These are phyloP conservation scores for Alloscopus bannaensis DNA, from an alignment of 2,888 invertebrate species.

Conservation along the genomic window DNA sequence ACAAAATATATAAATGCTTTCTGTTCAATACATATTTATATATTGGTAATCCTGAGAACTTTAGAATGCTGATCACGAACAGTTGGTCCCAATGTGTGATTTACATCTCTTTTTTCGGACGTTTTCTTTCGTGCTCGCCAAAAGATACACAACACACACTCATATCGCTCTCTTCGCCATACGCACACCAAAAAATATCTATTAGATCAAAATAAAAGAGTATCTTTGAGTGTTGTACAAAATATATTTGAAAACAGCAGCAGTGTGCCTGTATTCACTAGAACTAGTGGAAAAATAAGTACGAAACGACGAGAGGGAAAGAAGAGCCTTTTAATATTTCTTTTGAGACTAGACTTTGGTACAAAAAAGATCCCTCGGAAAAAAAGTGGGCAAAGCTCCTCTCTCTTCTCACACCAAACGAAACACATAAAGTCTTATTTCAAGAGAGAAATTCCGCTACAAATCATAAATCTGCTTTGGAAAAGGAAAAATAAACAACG, in stretches of 20 bases:
- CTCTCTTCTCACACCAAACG: constrained; percentile 8
- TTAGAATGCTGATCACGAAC: constrained; percentile 8
- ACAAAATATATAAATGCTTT: not conserved
- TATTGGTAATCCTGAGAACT: constrained; percentile 5
- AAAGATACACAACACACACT: constrained; percentile 1
- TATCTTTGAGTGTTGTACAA: not conserved
- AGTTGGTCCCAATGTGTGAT: constrained; percentile 1
- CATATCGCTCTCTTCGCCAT: too few relatives aligned
- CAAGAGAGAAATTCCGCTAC: not conserved
- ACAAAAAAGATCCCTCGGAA: not conserved
- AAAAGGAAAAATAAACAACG: constrained; percentile 8
- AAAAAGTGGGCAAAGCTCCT: not conserved
- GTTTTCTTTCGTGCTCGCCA: not conserved
- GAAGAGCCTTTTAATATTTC: not conserved
- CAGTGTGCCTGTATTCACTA: not conserved
- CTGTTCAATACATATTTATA: not conserved
- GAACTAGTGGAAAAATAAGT: not conserved
- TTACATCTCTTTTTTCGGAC: not conserved
- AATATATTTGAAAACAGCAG: not conserved
- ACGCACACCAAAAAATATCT: not conserved
- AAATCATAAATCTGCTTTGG: not conserved
- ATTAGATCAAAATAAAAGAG: not conserved
- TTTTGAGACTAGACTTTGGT: not conserved
- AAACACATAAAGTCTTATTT: not conserved
- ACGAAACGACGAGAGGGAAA: constrained; percentile 1